Base-by-base conservation (phyloP, 2,797 vertebrate genomes). In the Myotis planiceps region DNA sequence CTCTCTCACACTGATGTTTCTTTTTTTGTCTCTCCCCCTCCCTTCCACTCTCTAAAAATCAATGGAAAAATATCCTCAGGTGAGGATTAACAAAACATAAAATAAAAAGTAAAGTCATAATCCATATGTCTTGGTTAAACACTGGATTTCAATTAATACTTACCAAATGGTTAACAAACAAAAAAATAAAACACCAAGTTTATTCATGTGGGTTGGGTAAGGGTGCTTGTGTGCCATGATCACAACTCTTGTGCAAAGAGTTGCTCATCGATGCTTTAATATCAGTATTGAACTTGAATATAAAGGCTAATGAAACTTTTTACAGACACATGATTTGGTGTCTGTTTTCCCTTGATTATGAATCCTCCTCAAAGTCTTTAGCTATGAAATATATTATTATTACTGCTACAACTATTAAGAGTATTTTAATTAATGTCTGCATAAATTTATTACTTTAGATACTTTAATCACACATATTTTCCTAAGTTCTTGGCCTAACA, bases 361-460 rank as follows among this genome's bases (percentile, higher is more conserved):
- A 96, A 68, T 72, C 34, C 27, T 79, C 32, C 42, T 89, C 51
- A 92, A 79, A 92, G 34, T 53, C 74, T 81, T 89, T 53, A 92
- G 60, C 7, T 71, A 49, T 71, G 29, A 75, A 47, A 89, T 58
- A 37, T n/a, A 58, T 74, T 74, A 83, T n/a, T 63, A 90, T 32
- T 71, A 66, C 49, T 74, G 53, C 45, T 51, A 53, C 5, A 25
- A 84, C 23, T 25, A 90, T 13, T 8, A 82, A n/a, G 0, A 72
- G 6, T 45, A 65, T 42, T 93, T 84, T 78, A 95, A 27, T 92
- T 58, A 88, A 94, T 45, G 47, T 71, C n/a, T n/a, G 7, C 21
- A 63, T 66, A 69, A 53, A 88, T 91, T 34, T 90, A 85, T 88
- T 92, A 66, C 12, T 71, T 82, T 69, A 60, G 27, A 83, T 88